Evolutionary conservation across 2,888 invertebrate species (phyloP).

Genomic region (Dione vanillae): DNA sequence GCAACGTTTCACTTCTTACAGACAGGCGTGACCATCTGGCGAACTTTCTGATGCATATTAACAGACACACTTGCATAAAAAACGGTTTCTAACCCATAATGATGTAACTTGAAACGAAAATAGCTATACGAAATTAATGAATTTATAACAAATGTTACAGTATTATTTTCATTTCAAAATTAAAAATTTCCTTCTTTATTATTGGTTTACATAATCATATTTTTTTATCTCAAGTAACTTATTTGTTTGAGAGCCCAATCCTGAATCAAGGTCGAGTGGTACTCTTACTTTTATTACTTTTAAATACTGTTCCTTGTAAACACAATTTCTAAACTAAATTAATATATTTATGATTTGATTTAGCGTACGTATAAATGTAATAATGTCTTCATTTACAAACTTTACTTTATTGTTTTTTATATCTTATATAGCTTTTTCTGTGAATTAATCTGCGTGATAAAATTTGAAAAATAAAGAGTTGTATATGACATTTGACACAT

Average conservation of each 20-base stretch:
- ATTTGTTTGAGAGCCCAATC: neutral
- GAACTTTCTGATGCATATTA: neutral
- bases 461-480: no score
- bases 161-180: neutral
- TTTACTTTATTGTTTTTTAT: no score
- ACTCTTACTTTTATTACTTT: neutral
- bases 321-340: neutral
- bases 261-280: neutral
- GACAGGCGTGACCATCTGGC: constrained; percentile 11
- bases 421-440: no score
- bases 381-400: neutral
- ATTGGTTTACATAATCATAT: neutral
- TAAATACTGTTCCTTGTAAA: neutral
- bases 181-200: neutral
- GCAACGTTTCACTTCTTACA: constrained; percentile 1
- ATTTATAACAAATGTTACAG: neutral
- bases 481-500: no score
- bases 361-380: neutral
- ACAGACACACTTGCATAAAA: neutral
- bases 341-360: neutral
- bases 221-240: neutral
- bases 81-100: neutral
- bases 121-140: neutral
- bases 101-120: constrained; percentile 1
- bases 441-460: no score